phyloP scores from a whole-genome alignment of 1,140 invertebrate genomes.

The Zaprionus africanus region DNA sequence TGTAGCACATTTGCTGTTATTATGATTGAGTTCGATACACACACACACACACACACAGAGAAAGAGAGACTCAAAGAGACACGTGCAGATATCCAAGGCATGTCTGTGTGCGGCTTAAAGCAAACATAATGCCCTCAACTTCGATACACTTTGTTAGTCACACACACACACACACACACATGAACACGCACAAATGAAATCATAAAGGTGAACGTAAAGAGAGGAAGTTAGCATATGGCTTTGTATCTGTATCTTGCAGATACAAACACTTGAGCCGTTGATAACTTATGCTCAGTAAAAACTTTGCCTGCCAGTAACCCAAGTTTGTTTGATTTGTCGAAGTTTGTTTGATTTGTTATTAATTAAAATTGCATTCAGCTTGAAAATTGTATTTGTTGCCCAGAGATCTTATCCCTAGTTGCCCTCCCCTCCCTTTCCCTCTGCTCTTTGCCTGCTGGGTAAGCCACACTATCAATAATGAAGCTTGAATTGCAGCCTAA shows the following conservation, averaged over 20 bases:
- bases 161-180: too few species aligned
- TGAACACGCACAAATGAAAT: constrained; percentile 67
- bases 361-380: constrained; percentile 84
- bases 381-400: constrained; percentile 80
- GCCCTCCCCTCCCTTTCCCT: neutral
- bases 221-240: constrained; percentile 25
- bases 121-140: constrained; percentile 38
- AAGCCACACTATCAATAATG: constrained; percentile 58
- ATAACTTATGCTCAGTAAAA: constrained; percentile 50
- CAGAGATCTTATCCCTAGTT: constrained; percentile 51
- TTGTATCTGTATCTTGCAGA: constrained; percentile 40
- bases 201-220: constrained; percentile 61
- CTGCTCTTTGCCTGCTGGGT: neutral
- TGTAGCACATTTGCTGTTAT: constrained; percentile 67
- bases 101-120: constrained; percentile 7
- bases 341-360: constrained; percentile 83
- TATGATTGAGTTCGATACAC: constrained; percentile 72
- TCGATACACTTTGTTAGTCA: constrained; percentile 35
- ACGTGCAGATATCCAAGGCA: constrained; percentile 15
- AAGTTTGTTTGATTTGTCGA: constrained; percentile 33
- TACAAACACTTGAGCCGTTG: constrained; percentile 53
- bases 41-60: constrained; percentile 15
- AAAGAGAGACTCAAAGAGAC: constrained; percentile 7
- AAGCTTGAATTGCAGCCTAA: constrained; percentile 79
- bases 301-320: constrained; percentile 34